Conservation (phyloP, 2,797 vertebrate genomes). For the Cyprinella venusta region DNA sequence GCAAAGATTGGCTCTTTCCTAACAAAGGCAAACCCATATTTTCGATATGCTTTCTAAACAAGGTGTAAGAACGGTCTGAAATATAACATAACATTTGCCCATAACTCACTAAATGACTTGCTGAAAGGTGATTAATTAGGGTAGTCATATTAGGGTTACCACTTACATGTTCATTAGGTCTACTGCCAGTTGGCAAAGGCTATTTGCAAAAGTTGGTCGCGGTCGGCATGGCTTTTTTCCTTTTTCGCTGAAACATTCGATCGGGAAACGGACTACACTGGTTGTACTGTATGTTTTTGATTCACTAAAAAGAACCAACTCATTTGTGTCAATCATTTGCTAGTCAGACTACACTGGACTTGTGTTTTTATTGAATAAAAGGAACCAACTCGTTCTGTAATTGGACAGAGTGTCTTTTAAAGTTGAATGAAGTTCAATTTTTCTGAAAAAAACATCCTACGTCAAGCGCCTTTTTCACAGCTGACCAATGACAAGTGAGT, state of each 20-base stretch:
- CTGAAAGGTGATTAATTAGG: not conserved
- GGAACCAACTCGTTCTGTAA: not conserved
- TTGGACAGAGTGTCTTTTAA: not conserved
- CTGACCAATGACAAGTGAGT: too few relatives aligned
- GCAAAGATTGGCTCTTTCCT: not conserved
- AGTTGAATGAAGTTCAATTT: too few relatives aligned
- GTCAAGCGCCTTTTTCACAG: too few relatives aligned
- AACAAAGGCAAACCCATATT: constrained; percentile 19
- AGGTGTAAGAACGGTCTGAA: not conserved
- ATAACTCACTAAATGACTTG: not conserved
- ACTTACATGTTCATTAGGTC: not conserved
- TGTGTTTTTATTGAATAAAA: not conserved
- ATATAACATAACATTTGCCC: not conserved
- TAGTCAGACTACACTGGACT: too few relatives aligned
- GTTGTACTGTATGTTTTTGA: not conserved
- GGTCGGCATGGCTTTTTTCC: not conserved
- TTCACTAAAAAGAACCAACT: not conserved
- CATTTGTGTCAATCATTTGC: not conserved
- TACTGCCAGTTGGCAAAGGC: not conserved
- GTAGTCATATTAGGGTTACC: not conserved
- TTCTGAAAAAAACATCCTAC: too few relatives aligned
- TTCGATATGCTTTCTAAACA: not conserved
- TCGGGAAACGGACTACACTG: not conserved
- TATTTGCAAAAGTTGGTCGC: not conserved
- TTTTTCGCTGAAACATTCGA: not conserved